Base-by-base conservation (phyloP, 1,140 invertebrate genomes). In the Psilanteris sp. region DNA sequence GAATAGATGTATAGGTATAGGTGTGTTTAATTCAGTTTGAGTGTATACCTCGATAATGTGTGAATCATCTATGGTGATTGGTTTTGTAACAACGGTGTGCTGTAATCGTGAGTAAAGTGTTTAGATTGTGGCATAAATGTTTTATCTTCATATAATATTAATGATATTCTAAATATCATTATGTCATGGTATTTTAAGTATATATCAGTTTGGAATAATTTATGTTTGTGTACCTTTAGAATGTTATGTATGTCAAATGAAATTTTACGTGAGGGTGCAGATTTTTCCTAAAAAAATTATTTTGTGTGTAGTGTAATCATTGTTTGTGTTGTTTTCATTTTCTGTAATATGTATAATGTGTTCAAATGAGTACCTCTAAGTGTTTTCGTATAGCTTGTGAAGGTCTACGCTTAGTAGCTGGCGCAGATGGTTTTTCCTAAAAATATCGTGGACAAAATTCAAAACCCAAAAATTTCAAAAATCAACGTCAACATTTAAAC, bases 51-150 rank as follows among this genome's bases (percentile, higher is more conserved):
- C 67, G 13, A 54, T 34, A 13, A 8, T 16, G 1, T 37, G 48
- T 20, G 44, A 11, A 7, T 54, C 46, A 4, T 62, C 46, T 22
- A 62, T 39, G 14, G 41, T 46, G 10, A 71, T 48, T 31, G 55
- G 55, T 71, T 71, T 71, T 55, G 55, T 62, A 5, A 71, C 55
- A 37, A 71, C 66, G 7, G 54, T 70, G 46, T 70, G 66, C 66
- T 70, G 46, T 44, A 62, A 70, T 62, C 39, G 22, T 59, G 24
- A 54, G 14, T 59, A 48, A 41, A 15, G 2, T 36, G 5, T 59
- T 7, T n/a, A n/a, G n/a, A n/a, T n/a, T n/a, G n/a, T n/a, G n/a
- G n/a, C n/a, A n/a, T n/a, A n/a, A n/a, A n/a, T n/a, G n/a, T n/a
- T n/a, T n/a, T n/a, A n/a, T n/a, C n/a, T n/a, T n/a, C n/a, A n/a